Evolutionary conservation across 2,113 vertebrate genomes (phyloP), one percentile per base, ranked within the genome.

Genomic region (Poeciliopsis retropinna): DNA sequence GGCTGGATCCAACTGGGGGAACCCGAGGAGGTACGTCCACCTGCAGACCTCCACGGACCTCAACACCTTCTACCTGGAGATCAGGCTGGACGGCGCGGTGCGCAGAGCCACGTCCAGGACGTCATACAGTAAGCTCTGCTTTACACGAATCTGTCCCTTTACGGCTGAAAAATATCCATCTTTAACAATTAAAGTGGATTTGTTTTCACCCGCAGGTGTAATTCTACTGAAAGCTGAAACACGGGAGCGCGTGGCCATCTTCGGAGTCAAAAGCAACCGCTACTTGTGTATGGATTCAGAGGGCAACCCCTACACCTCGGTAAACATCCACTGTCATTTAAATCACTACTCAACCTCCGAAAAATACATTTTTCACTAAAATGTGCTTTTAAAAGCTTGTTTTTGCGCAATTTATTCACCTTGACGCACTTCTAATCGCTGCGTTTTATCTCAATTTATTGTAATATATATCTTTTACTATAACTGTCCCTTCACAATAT

Each of bases 21-120:
- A 92, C 86, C 93, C 93, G 57, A 93, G 95, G 65, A 91, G 44
- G 82, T 95, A 96, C 81, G 81, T 93, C 25, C 97, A 99, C 87
- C 92, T 95, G 86, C 93, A 94, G 87, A 94, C 94, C 1, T 93
- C 92, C 70, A 93, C 94, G 25, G 94, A 95, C 1, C 74, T 94
- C 31, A 95, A 90, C 92, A 97, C 95, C 92, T 96, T 95, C 92
- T 97, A 98, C 88, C 92, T 99, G 81, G 97, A 97, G 82, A 97
- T 99, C 91, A 94, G 92, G 0, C 72, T 92, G 0, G 95, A 96
- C 0, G 97, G 98, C 64, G 93, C 91, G 0, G 84, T 99, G 70
- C 94, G 96, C 5, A 96, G 96, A 47, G 92, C 92, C 0, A 94
- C 96, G 3, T 84, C 92, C 61, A 95, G 97, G 88, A 97, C 95